A percentile compares a stretch with the other conserved stretches of the same genome.
phyloP scores from a whole-genome alignment of 2,113 vertebrate species.

The Chloropsis cyanopogon region DNA sequence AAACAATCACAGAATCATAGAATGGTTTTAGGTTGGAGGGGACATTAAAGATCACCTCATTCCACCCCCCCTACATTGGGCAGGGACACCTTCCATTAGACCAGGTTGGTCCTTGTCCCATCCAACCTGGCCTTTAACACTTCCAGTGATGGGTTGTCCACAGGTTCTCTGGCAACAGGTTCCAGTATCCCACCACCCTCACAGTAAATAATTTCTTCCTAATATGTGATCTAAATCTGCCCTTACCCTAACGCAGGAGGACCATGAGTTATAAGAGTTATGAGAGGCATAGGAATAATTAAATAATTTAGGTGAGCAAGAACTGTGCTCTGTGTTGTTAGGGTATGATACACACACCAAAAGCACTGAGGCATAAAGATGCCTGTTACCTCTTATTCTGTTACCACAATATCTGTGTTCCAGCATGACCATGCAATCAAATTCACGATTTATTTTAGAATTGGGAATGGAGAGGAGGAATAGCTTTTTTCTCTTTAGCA shows the following conservation, averaged over 20 bases:
- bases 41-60: background rate
- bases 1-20: background rate
- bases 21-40: background rate
- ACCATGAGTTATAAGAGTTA: background rate
- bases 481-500: background rate
- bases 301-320: background rate
- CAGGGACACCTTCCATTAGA: background rate
- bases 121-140: background rate
- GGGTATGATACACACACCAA: background rate
- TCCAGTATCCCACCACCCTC: background rate
- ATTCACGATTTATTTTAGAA: background rate
- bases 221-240: background rate
- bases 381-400: background rate
- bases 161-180: background rate
- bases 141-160: background rate
- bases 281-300: background rate
- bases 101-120: background rate
- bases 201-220: background rate
- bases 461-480: background rate
- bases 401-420: background rate
- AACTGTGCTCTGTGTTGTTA: background rate
- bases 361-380: background rate
- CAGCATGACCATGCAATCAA: background rate
- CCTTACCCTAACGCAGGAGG: background rate
- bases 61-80: background rate